phyloP scores from a whole-genome alignment of 2,113 vertebrate species.

The Kryptolebias marmoratus region DNA sequence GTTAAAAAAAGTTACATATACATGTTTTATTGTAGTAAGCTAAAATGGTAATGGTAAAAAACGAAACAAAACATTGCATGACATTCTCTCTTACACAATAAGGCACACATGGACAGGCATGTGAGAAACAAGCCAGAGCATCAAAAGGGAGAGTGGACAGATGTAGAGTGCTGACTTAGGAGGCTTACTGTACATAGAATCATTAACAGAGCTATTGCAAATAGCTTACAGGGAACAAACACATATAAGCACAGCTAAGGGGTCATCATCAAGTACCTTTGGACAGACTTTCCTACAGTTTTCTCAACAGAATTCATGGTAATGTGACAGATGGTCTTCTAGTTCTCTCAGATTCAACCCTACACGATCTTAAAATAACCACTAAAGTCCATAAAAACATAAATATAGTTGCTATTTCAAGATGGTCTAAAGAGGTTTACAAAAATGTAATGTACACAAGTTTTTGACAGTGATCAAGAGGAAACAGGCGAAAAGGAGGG shows the following conservation, averaged over 20 bases:
- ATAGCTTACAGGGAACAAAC: constrained; percentile 15
- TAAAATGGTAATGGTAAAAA: neutral
- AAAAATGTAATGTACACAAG: too few species aligned
- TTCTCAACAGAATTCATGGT: neutral
- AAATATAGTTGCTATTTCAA: too few species aligned
- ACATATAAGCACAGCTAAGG: constrained; percentile 21
- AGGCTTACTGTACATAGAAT: constrained; percentile 41
- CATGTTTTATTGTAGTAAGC: neutral
- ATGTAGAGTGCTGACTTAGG: constrained; percentile 40
- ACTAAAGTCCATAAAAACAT: too few species aligned
- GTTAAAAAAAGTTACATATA: neutral
- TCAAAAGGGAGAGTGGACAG: constrained; percentile 45
- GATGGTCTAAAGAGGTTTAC: too few species aligned
- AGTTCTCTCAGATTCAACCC: too few species aligned
- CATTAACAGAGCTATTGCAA: constrained; percentile 15
- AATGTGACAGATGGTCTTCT: too few species aligned
- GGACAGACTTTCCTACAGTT: constrained; percentile 25
- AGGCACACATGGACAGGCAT: constrained; percentile 39
- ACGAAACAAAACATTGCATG: constrained; percentile 18
- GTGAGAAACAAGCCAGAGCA: constrained; percentile 36
- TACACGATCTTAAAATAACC: too few species aligned
- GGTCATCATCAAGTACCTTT: constrained; percentile 26
- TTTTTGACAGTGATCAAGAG: too few species aligned
- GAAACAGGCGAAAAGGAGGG: too few species aligned
- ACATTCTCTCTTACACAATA: constrained; percentile 7